Percentiles rank a stretch among this genome's conserved stretches.
Evolutionary conservation across 2,113 vertebrate species (phyloP).

Genomic region (Macquaria ambigua): DNA sequence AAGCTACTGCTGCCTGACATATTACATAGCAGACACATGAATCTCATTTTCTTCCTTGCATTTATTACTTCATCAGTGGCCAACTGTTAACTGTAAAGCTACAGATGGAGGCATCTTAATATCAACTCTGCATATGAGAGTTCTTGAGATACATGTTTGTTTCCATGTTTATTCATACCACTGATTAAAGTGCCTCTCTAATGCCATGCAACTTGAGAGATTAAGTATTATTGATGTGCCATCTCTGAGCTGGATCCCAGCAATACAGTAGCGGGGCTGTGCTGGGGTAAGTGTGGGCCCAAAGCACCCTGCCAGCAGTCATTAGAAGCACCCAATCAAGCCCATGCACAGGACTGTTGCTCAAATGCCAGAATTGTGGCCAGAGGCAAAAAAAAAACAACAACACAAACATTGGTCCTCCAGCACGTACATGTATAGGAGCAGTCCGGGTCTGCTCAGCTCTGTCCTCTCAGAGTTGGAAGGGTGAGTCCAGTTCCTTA

Average conservation of each 20-base stretch:
- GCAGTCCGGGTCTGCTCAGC: slow-evolving; percentile 50
- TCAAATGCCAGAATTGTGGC: slow-evolving; percentile 60
- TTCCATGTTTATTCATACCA: slow-evolving; percentile 37
- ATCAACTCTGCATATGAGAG: slow-evolving; percentile 10
- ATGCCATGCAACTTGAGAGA: slow-evolving; percentile 36
- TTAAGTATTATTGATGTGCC: slow-evolving; percentile 52
- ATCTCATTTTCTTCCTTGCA: not conserved
- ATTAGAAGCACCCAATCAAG: slow-evolving; percentile 75
- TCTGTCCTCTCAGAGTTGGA: slow-evolving; percentile 50
- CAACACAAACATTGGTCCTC: slow-evolving; percentile 54
- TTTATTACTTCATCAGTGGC: slow-evolving; percentile 27
- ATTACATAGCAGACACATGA: slow-evolving; percentile 2
- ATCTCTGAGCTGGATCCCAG: slow-evolving; percentile 40
- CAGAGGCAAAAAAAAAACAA: slow-evolving; percentile 34
- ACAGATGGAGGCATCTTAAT: slow-evolving; percentile 4
- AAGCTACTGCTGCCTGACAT: slow-evolving; percentile 43
- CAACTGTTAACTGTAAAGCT: slow-evolving; percentile 29
- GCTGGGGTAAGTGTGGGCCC: slow-evolving; percentile 50
- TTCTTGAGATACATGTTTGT: slow-evolving; percentile 23
- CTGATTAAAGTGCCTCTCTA: slow-evolving; percentile 46
- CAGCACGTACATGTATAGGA: slow-evolving; percentile 52
- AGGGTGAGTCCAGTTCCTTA: slow-evolving; percentile 69
- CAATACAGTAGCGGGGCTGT: slow-evolving; percentile 37
- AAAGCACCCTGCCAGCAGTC: slow-evolving; percentile 67
- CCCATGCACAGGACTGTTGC: slow-evolving; percentile 50